Conservation (phyloP, 2,888 invertebrate genomes). For the Nineta flava region DNA sequence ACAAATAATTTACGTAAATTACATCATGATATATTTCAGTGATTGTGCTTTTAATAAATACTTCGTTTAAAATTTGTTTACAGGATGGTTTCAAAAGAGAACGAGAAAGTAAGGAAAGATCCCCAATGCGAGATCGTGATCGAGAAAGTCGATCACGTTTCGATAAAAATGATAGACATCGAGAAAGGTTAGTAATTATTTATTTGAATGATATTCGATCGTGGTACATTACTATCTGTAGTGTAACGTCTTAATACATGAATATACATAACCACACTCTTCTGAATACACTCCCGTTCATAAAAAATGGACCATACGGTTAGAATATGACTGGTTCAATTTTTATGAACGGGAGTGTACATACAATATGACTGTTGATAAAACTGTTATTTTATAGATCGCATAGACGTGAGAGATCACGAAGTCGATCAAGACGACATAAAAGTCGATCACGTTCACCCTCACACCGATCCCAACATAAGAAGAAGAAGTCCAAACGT, state of each 20-base stretch:
- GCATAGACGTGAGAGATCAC: conserved; percentile 48
- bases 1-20: no score
- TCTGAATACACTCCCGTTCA: no score
- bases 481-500: conserved; percentile 54
- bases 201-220: no score
- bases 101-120: conserved; percentile 25
- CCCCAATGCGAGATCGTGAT: conserved; percentile 29
- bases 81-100: conserved; percentile 14
- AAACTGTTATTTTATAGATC: conserved; percentile 28
- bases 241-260: no score
- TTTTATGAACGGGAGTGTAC: no score
- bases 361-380: no score
- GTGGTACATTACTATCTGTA: no score
- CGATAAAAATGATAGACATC: conserved; percentile 41
- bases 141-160: conserved; percentile 32
- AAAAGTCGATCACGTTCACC: conserved; percentile 58
- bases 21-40: not conserved
- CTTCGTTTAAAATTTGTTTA: not conserved
- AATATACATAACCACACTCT: no score
- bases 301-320: no score
- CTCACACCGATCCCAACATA: conserved; percentile 38
- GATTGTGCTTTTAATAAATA: not conserved
- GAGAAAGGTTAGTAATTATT: conserved; percentile 36
- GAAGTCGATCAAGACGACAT: conserved; percentile 48
- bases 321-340: no score